Base-by-base conservation (phyloP, 2,113 vertebrate species). In the Riparia riparia region DNA sequence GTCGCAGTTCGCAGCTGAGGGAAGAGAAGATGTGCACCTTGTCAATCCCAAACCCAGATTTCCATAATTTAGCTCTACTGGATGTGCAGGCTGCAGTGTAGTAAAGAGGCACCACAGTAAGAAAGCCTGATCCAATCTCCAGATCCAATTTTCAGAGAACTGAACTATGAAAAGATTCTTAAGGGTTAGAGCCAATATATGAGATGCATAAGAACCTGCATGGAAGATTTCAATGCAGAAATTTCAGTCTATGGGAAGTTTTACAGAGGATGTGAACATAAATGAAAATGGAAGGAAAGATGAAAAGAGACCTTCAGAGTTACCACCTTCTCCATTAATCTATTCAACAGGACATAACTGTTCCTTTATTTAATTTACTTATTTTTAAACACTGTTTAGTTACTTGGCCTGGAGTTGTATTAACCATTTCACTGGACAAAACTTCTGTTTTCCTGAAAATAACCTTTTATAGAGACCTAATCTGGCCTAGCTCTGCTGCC, bases 231-330 rank as follows among this genome's bases (percentile, higher is more conserved):
- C 65, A 82, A 50, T 60, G 79, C 56, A 87, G 57, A 66, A 76
- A 79, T 84, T 87, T 81, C 69, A 79, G 49, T 57, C 61, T 93
- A 29, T 44, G 73, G 51, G 22, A 86, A 56, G 12, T 90, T 79
- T 90, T 68, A 89, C 0, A 0, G 72, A 83, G 14, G 8, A 89
- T 78, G 37, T 45, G 31, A 92, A 41, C 45, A 17, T 68, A 81
- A 77, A 65, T 70, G 68, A 77, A 85, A 92, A 94, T 90, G 76
- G 53, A 17, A 81, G 72, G 12, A 81, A 86, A 6, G 51, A 71
- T 83, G 76, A 58, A 92, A 82, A 84, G 16, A 92, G 34, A 94
- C 57, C 15, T 86, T 90, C 76, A 60, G 79, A 89, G 44, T 81
- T 74, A 47, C 34, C 32, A 37, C 42, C 17, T 76, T 81, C 21